phyloP scores from a whole-genome alignment of 2,888 invertebrate genomes.

The Sialis lutaria region DNA sequence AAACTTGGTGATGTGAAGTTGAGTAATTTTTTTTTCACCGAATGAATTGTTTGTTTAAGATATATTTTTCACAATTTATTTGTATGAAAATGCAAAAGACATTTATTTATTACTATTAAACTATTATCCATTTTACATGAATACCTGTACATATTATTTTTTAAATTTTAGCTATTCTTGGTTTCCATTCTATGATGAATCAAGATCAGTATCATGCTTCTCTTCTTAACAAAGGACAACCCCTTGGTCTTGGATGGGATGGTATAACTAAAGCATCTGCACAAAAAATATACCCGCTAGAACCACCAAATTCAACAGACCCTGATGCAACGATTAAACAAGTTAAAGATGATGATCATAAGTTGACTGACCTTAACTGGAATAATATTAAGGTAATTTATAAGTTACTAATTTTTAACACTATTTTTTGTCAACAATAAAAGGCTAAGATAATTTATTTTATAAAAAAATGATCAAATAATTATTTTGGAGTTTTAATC shows the following conservation, averaged over 20 bases:
- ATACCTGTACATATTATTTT: background rate
- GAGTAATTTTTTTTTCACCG: too few species aligned
- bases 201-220: conserved; percentile 99
- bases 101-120: too few species aligned
- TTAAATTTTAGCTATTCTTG: conserved; percentile 68
- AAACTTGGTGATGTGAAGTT: too few species aligned
- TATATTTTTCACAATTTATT: too few species aligned
- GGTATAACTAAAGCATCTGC: conserved; percentile 89
- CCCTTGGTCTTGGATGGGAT: conserved; percentile 80
- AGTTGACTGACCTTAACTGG: conserved; percentile 86
- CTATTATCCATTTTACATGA: too few species aligned
- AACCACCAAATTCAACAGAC: conserved; percentile 94
- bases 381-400: conserved; percentile 99
- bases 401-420: background rate
- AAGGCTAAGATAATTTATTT: too few species aligned
- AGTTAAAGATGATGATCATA: conserved; percentile 76
- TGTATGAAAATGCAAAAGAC: too few species aligned
- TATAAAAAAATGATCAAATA: too few species aligned
- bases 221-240: conserved; percentile 78
- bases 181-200: conserved; percentile 99
- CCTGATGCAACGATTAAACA: conserved; percentile 82
- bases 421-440: too few species aligned
- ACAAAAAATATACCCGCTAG: conserved; percentile 78
- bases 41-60: too few species aligned
- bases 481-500: too few species aligned